Evolutionary conservation across 2,888 invertebrate genomes (phyloP).

Genomic region (Troides oblongomaculatus): DNA sequence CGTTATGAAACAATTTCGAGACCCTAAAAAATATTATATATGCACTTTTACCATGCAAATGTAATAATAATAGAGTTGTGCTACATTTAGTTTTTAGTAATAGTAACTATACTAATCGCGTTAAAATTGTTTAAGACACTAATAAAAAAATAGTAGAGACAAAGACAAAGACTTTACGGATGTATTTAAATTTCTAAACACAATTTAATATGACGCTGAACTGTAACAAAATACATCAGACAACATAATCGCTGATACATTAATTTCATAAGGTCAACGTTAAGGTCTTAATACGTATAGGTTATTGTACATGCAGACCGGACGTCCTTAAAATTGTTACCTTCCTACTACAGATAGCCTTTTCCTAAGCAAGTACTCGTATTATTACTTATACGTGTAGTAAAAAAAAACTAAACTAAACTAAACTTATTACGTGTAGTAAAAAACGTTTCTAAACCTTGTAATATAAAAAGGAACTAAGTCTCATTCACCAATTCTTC

Average conservation of each 20-base stretch:
- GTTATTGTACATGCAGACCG: slow-evolving; percentile 16
- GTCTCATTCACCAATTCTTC: too few species aligned
- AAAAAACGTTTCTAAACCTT: neutral
- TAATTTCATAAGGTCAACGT: slow-evolving; percentile 42
- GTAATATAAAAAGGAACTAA: too few species aligned
- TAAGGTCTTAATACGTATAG: slow-evolving; percentile 45
- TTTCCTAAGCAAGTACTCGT: neutral
- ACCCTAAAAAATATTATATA: too few species aligned
- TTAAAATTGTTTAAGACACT: too few species aligned
- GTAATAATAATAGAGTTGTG: too few species aligned
- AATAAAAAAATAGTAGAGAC: neutral
- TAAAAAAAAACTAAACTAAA: too few species aligned
- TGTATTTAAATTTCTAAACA: neutral
- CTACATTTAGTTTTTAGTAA: too few species aligned
- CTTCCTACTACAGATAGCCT: slow-evolving; percentile 4
- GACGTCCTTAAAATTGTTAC: slow-evolving; percentile 18
- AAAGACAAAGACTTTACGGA: neutral
- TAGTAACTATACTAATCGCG: too few species aligned
- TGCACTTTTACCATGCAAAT: too few species aligned
- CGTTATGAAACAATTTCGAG: too few species aligned
- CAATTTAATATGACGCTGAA: neutral
- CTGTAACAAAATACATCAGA: neutral
- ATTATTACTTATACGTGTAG: neutral
- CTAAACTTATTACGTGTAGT: neutral
- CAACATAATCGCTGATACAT: neutral